A percentile compares a stretch with the other conserved stretches of the same genome.
phyloP scores from a whole-genome alignment of 2,888 invertebrate species.

The Auanema freiburgensis region DNA sequence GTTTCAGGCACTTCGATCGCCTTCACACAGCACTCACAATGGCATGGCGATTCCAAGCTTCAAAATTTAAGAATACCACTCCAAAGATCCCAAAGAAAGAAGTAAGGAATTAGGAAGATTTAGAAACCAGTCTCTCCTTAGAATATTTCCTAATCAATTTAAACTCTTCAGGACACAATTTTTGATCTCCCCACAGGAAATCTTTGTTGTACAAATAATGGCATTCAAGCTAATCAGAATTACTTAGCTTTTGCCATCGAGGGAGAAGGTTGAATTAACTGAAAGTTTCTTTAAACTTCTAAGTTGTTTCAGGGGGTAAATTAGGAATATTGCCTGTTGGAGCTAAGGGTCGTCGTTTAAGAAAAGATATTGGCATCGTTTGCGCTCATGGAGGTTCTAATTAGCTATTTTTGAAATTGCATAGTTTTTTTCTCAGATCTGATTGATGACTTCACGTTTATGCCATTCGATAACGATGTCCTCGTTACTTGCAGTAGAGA shows the following conservation, averaged over 20 bases:
- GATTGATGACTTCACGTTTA: slow-evolving; percentile 91
- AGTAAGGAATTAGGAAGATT: slow-evolving; percentile 52
- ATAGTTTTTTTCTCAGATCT: slow-evolving; percentile 72
- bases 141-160: slow-evolving; percentile 1
- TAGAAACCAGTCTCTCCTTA: slow-evolving; percentile 1
- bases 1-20: slow-evolving; percentile 14
- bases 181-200: slow-evolving; percentile 88
- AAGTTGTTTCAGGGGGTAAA: slow-evolving; percentile 74
- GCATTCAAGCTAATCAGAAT: slow-evolving; percentile 86
- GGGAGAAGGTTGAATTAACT: slow-evolving; percentile 73
- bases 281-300: neutral
- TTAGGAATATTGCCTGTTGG: slow-evolving; percentile 84
- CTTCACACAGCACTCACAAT: slow-evolving; percentile 38
- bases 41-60: slow-evolving; percentile 82
- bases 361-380: slow-evolving; percentile 71
- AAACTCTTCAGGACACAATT: slow-evolving; percentile 71
- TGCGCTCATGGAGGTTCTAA: slow-evolving; percentile 66
- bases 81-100: slow-evolving; percentile 93
- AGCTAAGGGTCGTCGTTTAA: slow-evolving; percentile 81
- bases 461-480: slow-evolving; percentile 89
- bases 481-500: slow-evolving; percentile 78
- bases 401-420: neutral
- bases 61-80: slow-evolving; percentile 96
- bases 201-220: slow-evolving; percentile 91
- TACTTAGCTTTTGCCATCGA: slow-evolving; percentile 96